These are phyloP conservation scores for Andrena cerasifolii DNA, from an alignment of 1,140 invertebrate species.

Conservation along the genomic window DNA sequence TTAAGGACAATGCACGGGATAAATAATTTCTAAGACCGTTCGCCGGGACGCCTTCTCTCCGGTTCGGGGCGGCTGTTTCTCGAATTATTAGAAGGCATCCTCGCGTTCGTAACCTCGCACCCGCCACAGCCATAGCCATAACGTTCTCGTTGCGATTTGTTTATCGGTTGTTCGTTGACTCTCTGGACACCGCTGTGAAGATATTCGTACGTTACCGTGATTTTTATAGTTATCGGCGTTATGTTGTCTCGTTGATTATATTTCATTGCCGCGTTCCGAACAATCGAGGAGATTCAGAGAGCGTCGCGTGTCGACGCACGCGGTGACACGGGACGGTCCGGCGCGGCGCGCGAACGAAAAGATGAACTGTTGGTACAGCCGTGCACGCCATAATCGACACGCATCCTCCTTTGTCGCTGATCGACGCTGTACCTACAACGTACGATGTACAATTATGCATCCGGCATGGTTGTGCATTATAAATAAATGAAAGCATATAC, in stretches of 20 bases:
- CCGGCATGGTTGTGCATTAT: conserved; percentile 60
- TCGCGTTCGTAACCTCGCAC: conserved; percentile 63
- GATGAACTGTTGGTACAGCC: conserved; percentile 18
- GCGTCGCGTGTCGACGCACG: conserved; percentile 48
- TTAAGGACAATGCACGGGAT: conserved; percentile 56
- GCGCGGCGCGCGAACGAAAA: neutral
- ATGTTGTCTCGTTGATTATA: conserved; percentile 72
- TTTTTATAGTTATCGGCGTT: conserved; percentile 69
- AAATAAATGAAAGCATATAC: conserved; percentile 54
- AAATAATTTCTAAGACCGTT: conserved; percentile 35
- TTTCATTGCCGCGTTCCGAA: conserved; percentile 73
- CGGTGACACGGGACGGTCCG: too few species aligned
- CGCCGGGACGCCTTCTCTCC: conserved; percentile 41
- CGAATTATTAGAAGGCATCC: conserved; percentile 28
- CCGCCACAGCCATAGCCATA: conserved; percentile 52
- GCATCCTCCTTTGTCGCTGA: conserved; percentile 63
- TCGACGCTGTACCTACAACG: conserved; percentile 65
- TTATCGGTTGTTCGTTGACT: conserved; percentile 70
- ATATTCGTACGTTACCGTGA: conserved; percentile 71
- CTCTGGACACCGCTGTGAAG: conserved; percentile 66
- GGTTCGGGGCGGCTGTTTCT: too few species aligned
- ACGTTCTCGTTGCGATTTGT: conserved; percentile 60
- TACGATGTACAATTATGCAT: conserved; percentile 67
- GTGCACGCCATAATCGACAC: conserved; percentile 51
- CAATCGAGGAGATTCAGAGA: conserved; percentile 52